Percentiles rank a stretch among this genome's conserved stretches.
Evolutionary conservation across 2,888 invertebrate species (phyloP).

Genomic region (Dolichopus griseipennis): DNA sequence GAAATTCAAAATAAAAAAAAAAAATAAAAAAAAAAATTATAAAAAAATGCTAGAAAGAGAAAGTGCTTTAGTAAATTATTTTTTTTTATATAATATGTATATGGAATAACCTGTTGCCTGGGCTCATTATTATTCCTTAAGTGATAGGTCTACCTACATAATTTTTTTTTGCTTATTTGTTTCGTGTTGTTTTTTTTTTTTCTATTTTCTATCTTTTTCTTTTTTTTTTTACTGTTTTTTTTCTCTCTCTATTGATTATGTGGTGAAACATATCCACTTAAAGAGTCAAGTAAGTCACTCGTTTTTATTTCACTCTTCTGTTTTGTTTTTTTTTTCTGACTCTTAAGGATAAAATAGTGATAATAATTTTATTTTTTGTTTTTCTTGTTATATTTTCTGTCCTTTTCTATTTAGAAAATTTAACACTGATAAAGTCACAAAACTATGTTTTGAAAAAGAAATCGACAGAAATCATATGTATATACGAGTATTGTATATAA

Average conservation of each 20-base stretch:
- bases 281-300: neutral
- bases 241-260: neutral
- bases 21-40: neutral
- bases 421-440: too few species aligned
- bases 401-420: too few species aligned
- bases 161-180: neutral
- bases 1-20: neutral
- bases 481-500: too few species aligned
- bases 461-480: too few species aligned
- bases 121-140: conserved; percentile 4
- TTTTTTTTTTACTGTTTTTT: too few species aligned
- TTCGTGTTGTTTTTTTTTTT: neutral
- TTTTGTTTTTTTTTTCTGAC: too few species aligned
- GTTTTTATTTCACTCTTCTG: too few species aligned
- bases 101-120: neutral
- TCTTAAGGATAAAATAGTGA: too few species aligned
- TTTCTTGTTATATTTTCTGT: too few species aligned
- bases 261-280: neutral
- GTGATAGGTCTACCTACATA: conserved; percentile 4
- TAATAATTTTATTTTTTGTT: too few species aligned
- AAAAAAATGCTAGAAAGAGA: neutral
- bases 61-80: neutral
- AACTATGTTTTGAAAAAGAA: too few species aligned
- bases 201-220: neutral
- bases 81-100: neutral